phyloP scores from a whole-genome alignment of 2,888 invertebrate genomes.

The Microchrysa polita region DNA sequence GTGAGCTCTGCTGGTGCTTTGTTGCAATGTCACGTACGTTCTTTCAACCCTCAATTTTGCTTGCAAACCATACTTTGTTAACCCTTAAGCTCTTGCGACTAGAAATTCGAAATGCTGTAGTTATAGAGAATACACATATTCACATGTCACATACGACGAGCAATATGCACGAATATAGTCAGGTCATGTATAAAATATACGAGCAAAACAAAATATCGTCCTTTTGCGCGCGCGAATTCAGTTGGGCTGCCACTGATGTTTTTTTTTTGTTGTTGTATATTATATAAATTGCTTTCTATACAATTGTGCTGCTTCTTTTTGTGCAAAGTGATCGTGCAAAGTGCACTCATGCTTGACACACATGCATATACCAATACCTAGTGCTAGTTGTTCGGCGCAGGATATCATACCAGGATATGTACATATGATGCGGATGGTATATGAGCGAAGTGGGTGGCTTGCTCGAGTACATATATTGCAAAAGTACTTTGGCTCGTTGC shows the following conservation, averaged over 20 bases:
- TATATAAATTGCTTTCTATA: no score
- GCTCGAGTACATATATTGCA: neutral
- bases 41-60: conserved; percentile 28
- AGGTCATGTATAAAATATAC: neutral
- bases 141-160: neutral
- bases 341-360: conserved; percentile 50
- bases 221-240: conserved; percentile 1
- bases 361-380: conserved; percentile 45
- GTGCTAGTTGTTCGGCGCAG: no score
- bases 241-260: conserved; percentile 1
- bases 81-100: neutral
- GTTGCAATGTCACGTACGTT: conserved; percentile 44
- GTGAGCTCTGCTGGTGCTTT: conserved; percentile 20
- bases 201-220: no score
- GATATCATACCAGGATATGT: neutral
- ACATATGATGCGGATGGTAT: no score
- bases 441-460: no score
- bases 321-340: conserved; percentile 48
- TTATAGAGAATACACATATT: no score
- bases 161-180: neutral
- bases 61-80: neutral
- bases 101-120: neutral
- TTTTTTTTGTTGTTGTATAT: no score
- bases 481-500: neutral
- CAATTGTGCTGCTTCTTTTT: conserved; percentile 24